phyloP scores from a whole-genome alignment of 1,140 invertebrate species.

The Megalopta genalis region DNA sequence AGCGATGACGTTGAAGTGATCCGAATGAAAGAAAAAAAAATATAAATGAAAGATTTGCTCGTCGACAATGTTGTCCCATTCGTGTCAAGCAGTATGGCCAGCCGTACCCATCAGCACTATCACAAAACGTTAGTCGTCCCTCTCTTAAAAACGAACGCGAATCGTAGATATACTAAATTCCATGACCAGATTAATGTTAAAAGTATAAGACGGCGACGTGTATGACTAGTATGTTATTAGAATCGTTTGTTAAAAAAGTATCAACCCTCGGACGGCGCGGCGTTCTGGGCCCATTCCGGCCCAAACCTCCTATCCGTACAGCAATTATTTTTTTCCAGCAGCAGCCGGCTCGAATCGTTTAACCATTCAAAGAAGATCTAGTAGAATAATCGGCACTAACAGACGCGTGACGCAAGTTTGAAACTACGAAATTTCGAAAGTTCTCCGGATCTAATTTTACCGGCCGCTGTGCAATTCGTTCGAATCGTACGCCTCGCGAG shows the following conservation, averaged over 20 bases:
- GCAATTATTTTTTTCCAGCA: no score
- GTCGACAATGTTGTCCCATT: slow-evolving; percentile 39
- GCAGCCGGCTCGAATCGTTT: no score
- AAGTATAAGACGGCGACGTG: slow-evolving; percentile 36
- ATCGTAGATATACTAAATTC: slow-evolving; percentile 44
- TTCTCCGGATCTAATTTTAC: no score
- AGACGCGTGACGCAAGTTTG: no score
- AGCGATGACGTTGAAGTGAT: slow-evolving; percentile 15
- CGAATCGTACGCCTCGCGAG: no score
- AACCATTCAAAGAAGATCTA: no score
- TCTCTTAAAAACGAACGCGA: slow-evolving; percentile 40
- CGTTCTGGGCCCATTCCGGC: no score
- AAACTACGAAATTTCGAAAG: no score
- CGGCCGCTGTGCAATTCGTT: no score
- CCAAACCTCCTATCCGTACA: no score
- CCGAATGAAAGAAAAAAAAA: not conserved
- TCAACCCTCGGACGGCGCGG: slow-evolving; percentile 1
- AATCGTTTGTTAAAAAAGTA: slow-evolving; percentile 54
- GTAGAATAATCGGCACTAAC: no score
- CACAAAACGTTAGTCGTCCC: slow-evolving; percentile 37
- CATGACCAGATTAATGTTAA: slow-evolving; percentile 51
- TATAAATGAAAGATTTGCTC: slow-evolving; percentile 18
- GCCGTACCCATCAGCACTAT: slow-evolving; percentile 42
- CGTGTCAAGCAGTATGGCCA: slow-evolving; percentile 41
- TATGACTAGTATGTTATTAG: slow-evolving; percentile 59